phyloP scores from a whole-genome alignment of 30 jellyfish, hydroid and myxozoan genomes.

The Chironex yamaguchii region DNA sequence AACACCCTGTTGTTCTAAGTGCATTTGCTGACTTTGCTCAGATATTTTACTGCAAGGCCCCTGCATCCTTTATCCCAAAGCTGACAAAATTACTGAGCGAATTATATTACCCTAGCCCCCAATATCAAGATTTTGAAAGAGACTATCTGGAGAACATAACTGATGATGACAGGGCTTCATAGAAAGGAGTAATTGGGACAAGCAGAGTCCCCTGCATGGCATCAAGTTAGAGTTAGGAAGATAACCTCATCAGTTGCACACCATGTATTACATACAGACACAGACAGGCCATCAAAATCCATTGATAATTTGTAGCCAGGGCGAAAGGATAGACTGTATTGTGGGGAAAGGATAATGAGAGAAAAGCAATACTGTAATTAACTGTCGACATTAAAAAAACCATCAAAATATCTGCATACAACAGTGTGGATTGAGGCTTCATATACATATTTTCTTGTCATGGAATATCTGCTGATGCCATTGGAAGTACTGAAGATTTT shows the following conservation, averaged over 20 bases:
- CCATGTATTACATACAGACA: constrained; percentile 9
- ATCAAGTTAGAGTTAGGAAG: constrained; percentile 8
- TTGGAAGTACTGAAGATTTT: constrained; percentile 3
- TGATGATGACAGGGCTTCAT: constrained; percentile 32
- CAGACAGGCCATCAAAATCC: constrained; percentile 8
- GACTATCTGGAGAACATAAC: background rate
- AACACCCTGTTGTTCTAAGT: constrained; percentile 27
- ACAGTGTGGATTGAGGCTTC: constrained; percentile 4
- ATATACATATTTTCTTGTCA: constrained; percentile 2
- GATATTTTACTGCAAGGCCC: constrained; percentile 16
- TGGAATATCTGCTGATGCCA: constrained; percentile 33
- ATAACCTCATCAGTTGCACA: constrained; percentile 43
- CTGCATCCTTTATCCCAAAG: constrained; percentile 6
- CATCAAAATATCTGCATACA: background rate
- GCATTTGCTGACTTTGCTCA: background rate
- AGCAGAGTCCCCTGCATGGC: constrained; percentile 12
- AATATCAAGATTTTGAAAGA: background rate
- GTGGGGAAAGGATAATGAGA: constrained; percentile 27
- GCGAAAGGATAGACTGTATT: background rate
- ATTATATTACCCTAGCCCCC: background rate
- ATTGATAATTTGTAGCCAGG: constrained; percentile 1
- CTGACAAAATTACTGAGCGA: constrained; percentile 44
- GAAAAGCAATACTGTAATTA: background rate
- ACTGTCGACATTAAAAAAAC: background rate
- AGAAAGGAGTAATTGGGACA: too few species aligned